A percentile compares a stretch with the other conserved stretches of the same genome.
These are phyloP conservation scores for Sorex fumeus DNA, from an alignment of 2,113 vertebrate genomes.

Conservation along the genomic window DNA sequence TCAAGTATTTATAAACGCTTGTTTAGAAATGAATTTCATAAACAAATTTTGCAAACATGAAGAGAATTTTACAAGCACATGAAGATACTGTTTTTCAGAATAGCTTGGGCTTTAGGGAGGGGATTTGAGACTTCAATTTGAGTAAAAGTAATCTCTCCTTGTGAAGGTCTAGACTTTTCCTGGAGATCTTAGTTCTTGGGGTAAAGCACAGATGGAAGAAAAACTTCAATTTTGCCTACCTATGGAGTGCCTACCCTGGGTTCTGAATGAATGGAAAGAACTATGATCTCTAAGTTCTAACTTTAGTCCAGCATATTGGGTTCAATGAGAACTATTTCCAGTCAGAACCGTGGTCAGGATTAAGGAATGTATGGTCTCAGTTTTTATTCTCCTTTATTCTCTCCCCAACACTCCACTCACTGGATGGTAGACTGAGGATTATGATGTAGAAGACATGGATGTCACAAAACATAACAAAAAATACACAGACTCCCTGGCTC, in stretches of 20 bases:
- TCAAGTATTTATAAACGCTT: not conserved
- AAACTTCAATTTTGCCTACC: rapidly evolving
- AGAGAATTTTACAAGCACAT: not conserved
- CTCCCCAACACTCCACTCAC: not conserved
- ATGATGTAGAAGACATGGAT: not conserved
- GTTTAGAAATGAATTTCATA: not conserved
- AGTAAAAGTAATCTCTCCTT: not conserved
- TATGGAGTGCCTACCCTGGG: not conserved
- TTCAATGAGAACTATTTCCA: not conserved
- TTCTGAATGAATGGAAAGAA: not conserved
- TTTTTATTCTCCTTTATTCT: not conserved
- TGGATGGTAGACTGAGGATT: not conserved
- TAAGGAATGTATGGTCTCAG: not conserved
- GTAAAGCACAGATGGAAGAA: not conserved
- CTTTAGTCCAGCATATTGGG: too few species aligned
- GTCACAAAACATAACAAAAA: too few species aligned
- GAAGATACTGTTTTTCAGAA: not conserved
- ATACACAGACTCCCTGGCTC: too few species aligned
- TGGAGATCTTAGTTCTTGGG: not conserved
- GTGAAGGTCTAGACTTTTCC: not conserved
- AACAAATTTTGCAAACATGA: not conserved
- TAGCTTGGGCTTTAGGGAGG: not conserved
- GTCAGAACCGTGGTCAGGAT: not conserved
- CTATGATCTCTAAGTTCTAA: too few species aligned
- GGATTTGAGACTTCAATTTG: not conserved